Evolutionary conservation across 1,140 invertebrate species (phyloP).

Genomic region (Diploscapter pachys): DNA sequence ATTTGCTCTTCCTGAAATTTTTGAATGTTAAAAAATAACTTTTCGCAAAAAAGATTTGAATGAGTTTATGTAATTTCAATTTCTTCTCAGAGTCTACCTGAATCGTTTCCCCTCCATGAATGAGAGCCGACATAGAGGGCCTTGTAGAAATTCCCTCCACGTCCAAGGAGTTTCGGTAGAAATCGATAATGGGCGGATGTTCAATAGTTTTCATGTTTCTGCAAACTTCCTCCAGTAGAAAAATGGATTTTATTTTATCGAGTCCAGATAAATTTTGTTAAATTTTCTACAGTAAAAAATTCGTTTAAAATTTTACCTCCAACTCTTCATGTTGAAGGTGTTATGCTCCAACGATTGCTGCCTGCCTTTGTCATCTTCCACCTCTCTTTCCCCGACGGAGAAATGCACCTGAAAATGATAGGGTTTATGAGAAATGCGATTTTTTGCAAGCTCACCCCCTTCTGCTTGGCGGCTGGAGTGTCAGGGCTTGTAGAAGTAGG

Average conservation of each 20-base stretch:
- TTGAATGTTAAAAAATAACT: no score
- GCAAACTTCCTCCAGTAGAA: constrained; percentile 30
- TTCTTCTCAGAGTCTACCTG: no score
- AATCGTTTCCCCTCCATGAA: constrained; percentile 41
- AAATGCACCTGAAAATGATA: constrained; percentile 36
- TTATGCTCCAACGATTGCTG: constrained; percentile 35
- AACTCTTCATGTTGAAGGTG: constrained; percentile 45
- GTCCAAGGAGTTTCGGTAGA: constrained; percentile 54
- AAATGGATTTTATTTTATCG: constrained; percentile 4
- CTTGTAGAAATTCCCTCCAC: constrained; percentile 30
- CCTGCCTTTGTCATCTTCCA: constrained; percentile 10
- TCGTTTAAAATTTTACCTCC: constrained; percentile 33
- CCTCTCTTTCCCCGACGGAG: constrained; percentile 34
- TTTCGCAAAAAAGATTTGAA: no score
- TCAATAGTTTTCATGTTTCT: constrained; percentile 50
- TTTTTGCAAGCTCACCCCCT: no score
- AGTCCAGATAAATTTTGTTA: neutral
- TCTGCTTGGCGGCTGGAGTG: no score
- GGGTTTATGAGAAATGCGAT: neutral
- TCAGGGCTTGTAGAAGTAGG: no score
- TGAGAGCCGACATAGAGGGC: constrained; percentile 52
- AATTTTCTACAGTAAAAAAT: neutral
- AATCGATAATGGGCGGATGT: constrained; percentile 56
- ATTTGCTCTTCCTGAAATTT: no score
- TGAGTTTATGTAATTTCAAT: no score